phyloP scores from a whole-genome alignment of 2,888 invertebrate species.

The Idaea dimidiata region DNA sequence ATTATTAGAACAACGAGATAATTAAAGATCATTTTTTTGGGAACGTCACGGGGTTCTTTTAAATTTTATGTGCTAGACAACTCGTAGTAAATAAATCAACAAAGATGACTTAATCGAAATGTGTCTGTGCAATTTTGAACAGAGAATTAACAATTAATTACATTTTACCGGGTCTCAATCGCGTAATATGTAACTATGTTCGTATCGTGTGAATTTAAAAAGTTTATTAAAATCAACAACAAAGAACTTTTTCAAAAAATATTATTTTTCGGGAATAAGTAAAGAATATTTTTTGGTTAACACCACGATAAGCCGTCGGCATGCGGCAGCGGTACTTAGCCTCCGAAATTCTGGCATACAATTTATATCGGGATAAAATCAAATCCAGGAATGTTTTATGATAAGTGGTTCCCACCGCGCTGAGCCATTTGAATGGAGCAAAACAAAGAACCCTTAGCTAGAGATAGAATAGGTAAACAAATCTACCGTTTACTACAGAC shows the following conservation, averaged over 20 bases:
- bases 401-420: background rate
- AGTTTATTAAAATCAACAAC: too few species aligned
- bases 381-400: background rate
- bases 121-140: too few species aligned
- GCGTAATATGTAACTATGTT: too few species aligned
- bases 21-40: background rate
- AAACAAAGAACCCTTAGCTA: slow-evolving; percentile 1
- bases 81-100: background rate
- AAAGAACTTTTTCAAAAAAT: too few species aligned
- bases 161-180: too few species aligned
- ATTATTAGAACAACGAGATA: background rate
- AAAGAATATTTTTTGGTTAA: background rate
- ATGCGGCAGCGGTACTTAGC: background rate
- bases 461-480: background rate
- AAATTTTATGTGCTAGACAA: background rate
- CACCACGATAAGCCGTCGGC: background rate
- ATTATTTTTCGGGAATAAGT: background rate
- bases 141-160: too few species aligned
- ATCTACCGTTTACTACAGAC: background rate
- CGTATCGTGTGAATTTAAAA: too few species aligned
- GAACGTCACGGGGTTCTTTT: background rate
- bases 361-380: background rate
- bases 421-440: background rate
- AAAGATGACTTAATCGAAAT: background rate
- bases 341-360: background rate